phyloP scores from a whole-genome alignment of 1,140 invertebrate species.

The Fopius arisanus region DNA sequence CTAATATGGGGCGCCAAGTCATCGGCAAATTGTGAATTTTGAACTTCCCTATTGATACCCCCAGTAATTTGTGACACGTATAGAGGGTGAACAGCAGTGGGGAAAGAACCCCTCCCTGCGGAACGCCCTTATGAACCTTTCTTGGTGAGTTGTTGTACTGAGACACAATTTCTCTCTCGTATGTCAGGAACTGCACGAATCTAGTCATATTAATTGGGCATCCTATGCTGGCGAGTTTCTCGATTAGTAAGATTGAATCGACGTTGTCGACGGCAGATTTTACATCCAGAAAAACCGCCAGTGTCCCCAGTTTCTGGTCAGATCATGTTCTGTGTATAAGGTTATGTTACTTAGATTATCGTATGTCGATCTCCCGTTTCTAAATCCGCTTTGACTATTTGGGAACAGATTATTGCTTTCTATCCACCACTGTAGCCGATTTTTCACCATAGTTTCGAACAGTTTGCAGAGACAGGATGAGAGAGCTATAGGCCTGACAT shows the following conservation, averaged over 20 bases:
- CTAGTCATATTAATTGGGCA: conserved; percentile 14
- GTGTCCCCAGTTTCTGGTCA: neutral
- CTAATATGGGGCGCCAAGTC: conserved; percentile 24
- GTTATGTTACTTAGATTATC: conserved; percentile 26
- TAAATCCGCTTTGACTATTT: conserved; percentile 17
- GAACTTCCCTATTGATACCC: neutral
- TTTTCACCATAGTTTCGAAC: conserved; percentile 26
- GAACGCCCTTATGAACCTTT: conserved; percentile 17
- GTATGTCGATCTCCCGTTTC: conserved; percentile 14
- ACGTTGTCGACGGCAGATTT: conserved; percentile 27
- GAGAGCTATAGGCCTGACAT: conserved; percentile 14
- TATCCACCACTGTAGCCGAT: conserved; percentile 24
- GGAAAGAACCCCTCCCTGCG: conserved; percentile 28
- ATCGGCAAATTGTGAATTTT: conserved; percentile 29
- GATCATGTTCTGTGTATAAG: conserved; percentile 14
- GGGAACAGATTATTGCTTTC: conserved; percentile 17
- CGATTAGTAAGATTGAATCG: conserved; percentile 9
- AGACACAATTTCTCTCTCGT: conserved; percentile 2
- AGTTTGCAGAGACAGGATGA: conserved; percentile 27
- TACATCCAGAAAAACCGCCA: conserved; percentile 29
- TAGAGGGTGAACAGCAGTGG: conserved; percentile 27
- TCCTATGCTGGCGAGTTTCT: conserved; percentile 19
- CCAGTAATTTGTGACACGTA: conserved; percentile 13
- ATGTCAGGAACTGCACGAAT: conserved; percentile 21
- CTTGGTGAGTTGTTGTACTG: neutral